Evolutionary conservation across 1,140 invertebrate species (phyloP).

Genomic region (Zaprionus vittiger): DNA sequence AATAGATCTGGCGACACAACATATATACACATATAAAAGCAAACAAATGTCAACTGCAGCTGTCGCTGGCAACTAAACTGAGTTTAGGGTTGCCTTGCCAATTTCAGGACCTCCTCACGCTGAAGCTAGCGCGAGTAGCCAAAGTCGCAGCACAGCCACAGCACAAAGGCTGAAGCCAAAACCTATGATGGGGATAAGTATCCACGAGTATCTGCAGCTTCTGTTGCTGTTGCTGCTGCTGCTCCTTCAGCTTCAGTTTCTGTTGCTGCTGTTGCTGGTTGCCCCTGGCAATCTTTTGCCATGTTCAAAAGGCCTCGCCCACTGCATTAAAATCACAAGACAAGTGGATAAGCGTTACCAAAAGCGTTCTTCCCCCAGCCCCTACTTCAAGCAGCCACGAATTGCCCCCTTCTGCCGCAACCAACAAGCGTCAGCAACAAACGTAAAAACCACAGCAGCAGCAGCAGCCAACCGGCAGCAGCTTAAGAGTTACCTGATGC

Average conservation of each 20-base stretch:
- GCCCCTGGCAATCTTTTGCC: conserved; percentile 71
- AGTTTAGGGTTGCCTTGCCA: not conserved
- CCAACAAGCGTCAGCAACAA: conserved; percentile 70
- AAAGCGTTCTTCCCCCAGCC: conserved; percentile 47
- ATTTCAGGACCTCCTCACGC: not conserved
- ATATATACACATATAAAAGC: conserved; percentile 65
- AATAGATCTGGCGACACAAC: conserved; percentile 32
- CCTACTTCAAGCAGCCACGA: not conserved
- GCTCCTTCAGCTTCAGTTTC: conserved; percentile 57
- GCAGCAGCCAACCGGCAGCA: conserved; percentile 22
- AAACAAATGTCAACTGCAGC: conserved; percentile 71
- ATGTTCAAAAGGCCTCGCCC: conserved; percentile 65
- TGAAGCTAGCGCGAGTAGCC: conserved; percentile 5
- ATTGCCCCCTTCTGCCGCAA: conserved; percentile 14
- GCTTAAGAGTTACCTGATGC: conserved; percentile 77
- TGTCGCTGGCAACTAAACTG: conserved; percentile 21
- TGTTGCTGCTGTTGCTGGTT: conserved; percentile 66
- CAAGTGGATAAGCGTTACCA: conserved; percentile 79
- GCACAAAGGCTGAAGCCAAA: conserved; percentile 48
- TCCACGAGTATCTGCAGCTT: conserved; percentile 66
- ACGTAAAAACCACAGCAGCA: conserved; percentile 71
- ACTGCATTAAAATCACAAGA: conserved; percentile 81
- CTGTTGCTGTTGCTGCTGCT: conserved; percentile 48
- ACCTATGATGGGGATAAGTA: conserved; percentile 58
- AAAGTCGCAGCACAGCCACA: conserved; percentile 29